phyloP scores from a whole-genome alignment of 2,113 vertebrate species.

The Proteles cristata region DNA sequence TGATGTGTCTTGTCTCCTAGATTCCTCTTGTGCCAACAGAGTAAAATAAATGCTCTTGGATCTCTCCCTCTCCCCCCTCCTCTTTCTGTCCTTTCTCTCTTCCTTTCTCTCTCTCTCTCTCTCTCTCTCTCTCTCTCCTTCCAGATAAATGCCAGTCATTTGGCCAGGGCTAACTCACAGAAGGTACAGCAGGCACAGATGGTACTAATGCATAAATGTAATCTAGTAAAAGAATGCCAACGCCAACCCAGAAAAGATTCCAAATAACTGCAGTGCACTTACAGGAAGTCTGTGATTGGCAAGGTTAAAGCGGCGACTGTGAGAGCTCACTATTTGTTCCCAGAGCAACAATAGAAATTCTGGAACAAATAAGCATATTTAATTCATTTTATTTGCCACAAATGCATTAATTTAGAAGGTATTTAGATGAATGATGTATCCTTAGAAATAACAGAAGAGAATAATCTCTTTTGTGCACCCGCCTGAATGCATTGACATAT shows the following conservation, averaged over 20 bases:
- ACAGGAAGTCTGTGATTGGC: constrained; percentile 88
- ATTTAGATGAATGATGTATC: constrained; percentile 54
- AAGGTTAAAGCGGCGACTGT: constrained; percentile 88
- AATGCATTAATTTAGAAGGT: constrained; percentile 56
- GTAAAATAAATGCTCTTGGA: constrained; percentile 88
- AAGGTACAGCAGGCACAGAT: constrained; percentile 99
- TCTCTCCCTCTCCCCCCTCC: constrained; percentile 63
- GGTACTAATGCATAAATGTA: constrained; percentile 99
- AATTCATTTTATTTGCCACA: constrained; percentile 72
- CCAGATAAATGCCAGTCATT: constrained; percentile 98
- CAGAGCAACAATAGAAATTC: constrained; percentile 85
- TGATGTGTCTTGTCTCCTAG: constrained; percentile 57
- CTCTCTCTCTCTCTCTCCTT: constrained; percentile 77
- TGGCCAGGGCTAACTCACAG: constrained; percentile 95
- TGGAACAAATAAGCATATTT: constrained; percentile 82
- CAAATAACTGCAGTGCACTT: constrained; percentile 96
- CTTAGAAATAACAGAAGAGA: constrained; percentile 32
- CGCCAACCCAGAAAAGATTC: constrained; percentile 92
- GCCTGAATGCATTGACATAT: not conserved
- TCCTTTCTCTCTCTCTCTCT: not conserved
- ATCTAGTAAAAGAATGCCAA: constrained; percentile 97
- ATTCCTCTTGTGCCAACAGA: constrained; percentile 80
- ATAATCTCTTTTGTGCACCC: not conserved
- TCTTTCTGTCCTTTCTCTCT: constrained; percentile 68
- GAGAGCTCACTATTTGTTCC: constrained; percentile 84